Conservation (phyloP, 1,140 invertebrate species). For the Rhyzopertha dominica region DNA sequence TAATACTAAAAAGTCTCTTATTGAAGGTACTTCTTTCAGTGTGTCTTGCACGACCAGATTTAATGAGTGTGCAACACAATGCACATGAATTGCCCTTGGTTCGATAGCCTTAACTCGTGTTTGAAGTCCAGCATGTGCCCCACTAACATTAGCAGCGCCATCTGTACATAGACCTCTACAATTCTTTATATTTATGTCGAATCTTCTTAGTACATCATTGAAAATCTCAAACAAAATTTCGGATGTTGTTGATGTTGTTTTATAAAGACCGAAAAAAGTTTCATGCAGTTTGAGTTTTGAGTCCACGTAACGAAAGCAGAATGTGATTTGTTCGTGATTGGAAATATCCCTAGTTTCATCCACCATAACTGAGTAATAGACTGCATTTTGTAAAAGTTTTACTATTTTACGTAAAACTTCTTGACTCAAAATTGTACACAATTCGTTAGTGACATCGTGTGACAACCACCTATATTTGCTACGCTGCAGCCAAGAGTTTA, state of each 20-base stretch:
- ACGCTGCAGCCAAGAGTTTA: too few species aligned
- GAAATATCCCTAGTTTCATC: conserved; percentile 14
- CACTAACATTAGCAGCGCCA: conserved; percentile 28
- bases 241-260: conserved; percentile 16
- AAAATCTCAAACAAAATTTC: conserved; percentile 24
- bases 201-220: conserved; percentile 20
- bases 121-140: conserved; percentile 24
- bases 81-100: conserved; percentile 27
- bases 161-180: conserved; percentile 32
- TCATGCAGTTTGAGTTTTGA: conserved; percentile 15
- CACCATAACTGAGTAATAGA: conserved; percentile 10
- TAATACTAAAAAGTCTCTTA: too few species aligned
- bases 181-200: conserved; percentile 20
- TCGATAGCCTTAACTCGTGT: conserved; percentile 21
- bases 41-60: conserved; percentile 29
- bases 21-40: conserved; percentile 14
- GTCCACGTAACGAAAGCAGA: conserved; percentile 10
- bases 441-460: too few species aligned
- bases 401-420: too few species aligned
- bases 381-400: conserved; percentile 10
- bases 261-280: conserved; percentile 27
- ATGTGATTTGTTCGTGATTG: conserved; percentile 11
- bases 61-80: conserved; percentile 29
- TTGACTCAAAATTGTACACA: too few species aligned
- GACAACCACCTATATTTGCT: too few species aligned